phyloP scores from a whole-genome alignment of 2,888 invertebrate genomes.

The Ernsta delagoae region DNA sequence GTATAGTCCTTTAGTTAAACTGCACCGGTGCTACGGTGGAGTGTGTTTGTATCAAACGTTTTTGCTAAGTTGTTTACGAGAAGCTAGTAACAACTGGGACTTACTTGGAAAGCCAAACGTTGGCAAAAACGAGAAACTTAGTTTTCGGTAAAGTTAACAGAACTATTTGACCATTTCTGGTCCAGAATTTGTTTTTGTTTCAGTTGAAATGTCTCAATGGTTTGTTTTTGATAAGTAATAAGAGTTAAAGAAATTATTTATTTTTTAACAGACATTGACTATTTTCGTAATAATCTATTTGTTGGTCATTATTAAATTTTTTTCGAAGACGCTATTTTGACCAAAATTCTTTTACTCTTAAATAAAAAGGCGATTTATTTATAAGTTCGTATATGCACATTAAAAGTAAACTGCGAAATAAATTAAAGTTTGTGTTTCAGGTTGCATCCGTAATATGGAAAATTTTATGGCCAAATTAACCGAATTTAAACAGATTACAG shows the following conservation, averaged over 20 bases:
- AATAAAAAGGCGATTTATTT: no score
- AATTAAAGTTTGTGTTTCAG: no score
- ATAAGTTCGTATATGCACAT: no score
- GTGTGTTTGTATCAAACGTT: conserved; percentile 29
- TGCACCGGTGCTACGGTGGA: conserved; percentile 1
- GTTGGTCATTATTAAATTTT: no score
- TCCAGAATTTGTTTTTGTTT: not conserved
- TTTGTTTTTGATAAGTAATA: not conserved
- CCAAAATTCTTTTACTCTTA: no score
- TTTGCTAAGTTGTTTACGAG: conserved; percentile 24
- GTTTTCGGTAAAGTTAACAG: conserved; percentile 15
- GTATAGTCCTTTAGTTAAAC: conserved; percentile 24
- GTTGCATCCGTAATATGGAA: not conserved
- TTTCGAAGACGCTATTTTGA: no score
- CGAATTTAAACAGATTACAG: conserved; percentile 32
- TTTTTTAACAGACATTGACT: not conserved
- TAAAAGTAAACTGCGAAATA: no score
- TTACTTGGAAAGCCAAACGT: conserved; percentile 10
- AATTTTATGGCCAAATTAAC: conserved; percentile 25
- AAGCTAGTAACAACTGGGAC: conserved; percentile 20
- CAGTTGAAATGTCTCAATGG: not conserved
- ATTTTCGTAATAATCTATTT: no score
- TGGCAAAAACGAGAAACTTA: conserved; percentile 16
- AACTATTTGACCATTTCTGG: conserved; percentile 4
- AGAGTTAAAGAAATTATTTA: not conserved